These are phyloP conservation scores for Metridium senile DNA, from an alignment of 92 coral and sea anemone species.

Conservation along the genomic window DNA sequence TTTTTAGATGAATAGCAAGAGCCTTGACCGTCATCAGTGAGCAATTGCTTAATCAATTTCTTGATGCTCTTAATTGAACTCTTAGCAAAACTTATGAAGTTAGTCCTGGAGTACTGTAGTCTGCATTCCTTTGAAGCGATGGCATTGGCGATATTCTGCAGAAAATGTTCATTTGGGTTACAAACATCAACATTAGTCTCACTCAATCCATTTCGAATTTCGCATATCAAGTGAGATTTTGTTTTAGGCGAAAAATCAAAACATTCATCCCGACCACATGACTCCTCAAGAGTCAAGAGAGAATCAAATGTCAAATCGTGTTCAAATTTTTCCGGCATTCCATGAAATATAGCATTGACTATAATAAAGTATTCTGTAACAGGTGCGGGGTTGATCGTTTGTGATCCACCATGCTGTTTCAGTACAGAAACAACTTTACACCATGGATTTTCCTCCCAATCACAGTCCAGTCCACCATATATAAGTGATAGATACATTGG, in stretches of 20 bases:
- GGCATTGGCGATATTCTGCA: not conserved
- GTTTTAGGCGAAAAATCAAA: not conserved
- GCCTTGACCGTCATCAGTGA: not conserved
- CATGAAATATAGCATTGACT: slow-evolving; percentile 27
- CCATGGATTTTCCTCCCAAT: slow-evolving; percentile 45
- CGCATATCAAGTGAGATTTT: not conserved
- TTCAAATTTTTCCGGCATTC: slow-evolving; percentile 17
- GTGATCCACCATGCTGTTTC: slow-evolving; percentile 13
- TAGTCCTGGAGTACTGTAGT: not conserved
- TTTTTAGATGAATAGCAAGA: not conserved
- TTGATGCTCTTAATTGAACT: not conserved
- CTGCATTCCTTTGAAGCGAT: not conserved
- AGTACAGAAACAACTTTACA: slow-evolving; percentile 13
- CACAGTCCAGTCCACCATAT: slow-evolving; percentile 28
- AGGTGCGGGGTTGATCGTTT: slow-evolving; percentile 13
- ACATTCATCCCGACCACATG: slow-evolving; percentile 27
- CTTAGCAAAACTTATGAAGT: not conserved
- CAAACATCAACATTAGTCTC: not conserved
- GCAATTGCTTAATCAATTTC: not conserved
- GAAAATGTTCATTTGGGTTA: not conserved
- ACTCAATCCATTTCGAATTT: not conserved
- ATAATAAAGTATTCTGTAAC: slow-evolving; percentile 34
- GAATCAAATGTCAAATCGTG: not conserved
- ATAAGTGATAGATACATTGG: slow-evolving; percentile 34
- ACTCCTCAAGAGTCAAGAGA: not conserved